Evolutionary conservation across 2,888 invertebrate species (phyloP).

Genomic region (Sphaeridia pumilis): DNA sequence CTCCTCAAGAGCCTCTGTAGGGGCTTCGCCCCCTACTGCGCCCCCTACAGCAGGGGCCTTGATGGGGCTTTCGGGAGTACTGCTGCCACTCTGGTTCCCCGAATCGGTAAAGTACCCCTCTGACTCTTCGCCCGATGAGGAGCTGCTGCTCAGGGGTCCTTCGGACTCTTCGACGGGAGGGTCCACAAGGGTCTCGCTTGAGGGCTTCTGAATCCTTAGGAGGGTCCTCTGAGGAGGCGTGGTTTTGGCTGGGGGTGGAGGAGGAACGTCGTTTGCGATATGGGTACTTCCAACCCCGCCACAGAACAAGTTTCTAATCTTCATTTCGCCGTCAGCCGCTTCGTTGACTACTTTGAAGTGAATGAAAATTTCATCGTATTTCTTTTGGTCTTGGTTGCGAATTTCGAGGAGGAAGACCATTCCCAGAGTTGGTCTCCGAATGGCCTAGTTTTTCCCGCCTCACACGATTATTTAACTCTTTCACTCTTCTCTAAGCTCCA

Average conservation of each 20-base stretch:
- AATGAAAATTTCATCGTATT: conserved; percentile 8
- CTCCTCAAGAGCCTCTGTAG: too few relatives aligned
- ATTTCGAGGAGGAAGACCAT: conserved; percentile 16
- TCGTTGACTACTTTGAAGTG: conserved; percentile 16
- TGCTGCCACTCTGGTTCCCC: too few relatives aligned
- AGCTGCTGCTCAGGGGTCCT: background rate
- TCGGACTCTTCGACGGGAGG: too few relatives aligned
- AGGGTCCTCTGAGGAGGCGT: too few relatives aligned
- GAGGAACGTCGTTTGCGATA: background rate
- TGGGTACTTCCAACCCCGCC: background rate
- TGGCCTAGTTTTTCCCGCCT: too few relatives aligned
- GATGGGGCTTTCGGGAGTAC: too few relatives aligned
- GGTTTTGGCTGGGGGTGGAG: too few relatives aligned
- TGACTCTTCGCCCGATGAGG: background rate
- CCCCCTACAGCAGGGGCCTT: too few relatives aligned
- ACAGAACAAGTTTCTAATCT: background rate
- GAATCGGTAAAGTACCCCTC: background rate
- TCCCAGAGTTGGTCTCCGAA: too few relatives aligned
- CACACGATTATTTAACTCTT: too few relatives aligned
- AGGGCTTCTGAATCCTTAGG: background rate
- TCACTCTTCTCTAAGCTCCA: too few relatives aligned
- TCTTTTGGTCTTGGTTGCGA: conserved; percentile 9
- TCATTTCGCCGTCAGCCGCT: background rate
- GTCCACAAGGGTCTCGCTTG: background rate
- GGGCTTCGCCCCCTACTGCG: too few relatives aligned